Conservation (phyloP, 2,888 invertebrate species). For the Microplitis deprimator region DNA sequence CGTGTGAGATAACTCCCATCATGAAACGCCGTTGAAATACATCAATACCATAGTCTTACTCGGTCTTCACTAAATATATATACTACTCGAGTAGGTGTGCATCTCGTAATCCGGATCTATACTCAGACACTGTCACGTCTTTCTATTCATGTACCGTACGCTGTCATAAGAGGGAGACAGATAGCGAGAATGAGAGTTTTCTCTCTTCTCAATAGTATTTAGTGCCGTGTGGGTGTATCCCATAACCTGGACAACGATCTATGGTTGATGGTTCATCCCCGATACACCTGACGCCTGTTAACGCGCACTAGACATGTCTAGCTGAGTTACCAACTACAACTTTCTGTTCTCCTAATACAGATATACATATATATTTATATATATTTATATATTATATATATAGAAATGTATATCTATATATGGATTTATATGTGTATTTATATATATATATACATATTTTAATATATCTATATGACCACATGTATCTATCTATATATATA, state of each 20-base stretch:
- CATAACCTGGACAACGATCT: slow-evolving; percentile 38
- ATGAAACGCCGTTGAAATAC: slow-evolving; percentile 25
- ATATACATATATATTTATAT: slow-evolving; percentile 1
- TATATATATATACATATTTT: slow-evolving; percentile 5
- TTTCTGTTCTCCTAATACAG: neutral
- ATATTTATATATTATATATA: slow-evolving; percentile 16
- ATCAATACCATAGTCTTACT: no score
- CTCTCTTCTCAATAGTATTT: slow-evolving; percentile 27
- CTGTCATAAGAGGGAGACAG: no score
- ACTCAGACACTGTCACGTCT: no score
- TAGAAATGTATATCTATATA: slow-evolving; percentile 11
- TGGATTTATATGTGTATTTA: slow-evolving; percentile 14
- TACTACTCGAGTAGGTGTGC: no score
- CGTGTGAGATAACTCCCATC: slow-evolving; percentile 18
- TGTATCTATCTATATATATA: neutral
- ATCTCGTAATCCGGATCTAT: no score
- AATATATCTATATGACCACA: neutral
- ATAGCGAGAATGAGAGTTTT: neutral
- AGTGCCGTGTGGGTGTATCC: neutral
- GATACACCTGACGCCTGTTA: slow-evolving; percentile 62
- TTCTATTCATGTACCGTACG: no score
- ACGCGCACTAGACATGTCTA: slow-evolving; percentile 57
- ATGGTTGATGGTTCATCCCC: slow-evolving; percentile 56
- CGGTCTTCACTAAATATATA: no score
- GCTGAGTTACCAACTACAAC: slow-evolving; percentile 43